These are phyloP conservation scores for Apodemia hepburni DNA, from an alignment of 2,888 invertebrate species.

Conservation along the genomic window DNA sequence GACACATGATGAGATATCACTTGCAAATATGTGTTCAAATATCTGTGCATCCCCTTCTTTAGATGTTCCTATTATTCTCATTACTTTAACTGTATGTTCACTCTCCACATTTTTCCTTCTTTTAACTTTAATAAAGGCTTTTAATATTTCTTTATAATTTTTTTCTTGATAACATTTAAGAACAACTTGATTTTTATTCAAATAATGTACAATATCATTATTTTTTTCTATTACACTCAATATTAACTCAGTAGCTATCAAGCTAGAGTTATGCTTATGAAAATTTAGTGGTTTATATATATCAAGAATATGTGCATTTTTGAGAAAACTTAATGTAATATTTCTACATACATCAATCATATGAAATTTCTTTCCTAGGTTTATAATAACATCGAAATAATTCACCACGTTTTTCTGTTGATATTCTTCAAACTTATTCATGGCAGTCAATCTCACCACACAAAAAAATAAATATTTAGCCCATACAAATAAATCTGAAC, in stretches of 20 bases:
- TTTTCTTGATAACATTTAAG: conserved; percentile 77
- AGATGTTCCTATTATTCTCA: conserved; percentile 61
- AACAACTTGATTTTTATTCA: conserved; percentile 51
- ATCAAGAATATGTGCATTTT: conserved; percentile 60
- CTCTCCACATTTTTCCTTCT: conserved; percentile 53
- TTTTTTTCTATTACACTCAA: conserved; percentile 50
- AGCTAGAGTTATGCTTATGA: conserved; percentile 45
- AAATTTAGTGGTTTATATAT: conserved; percentile 56
- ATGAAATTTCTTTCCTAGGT: conserved; percentile 49
- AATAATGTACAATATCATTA: conserved; percentile 49
- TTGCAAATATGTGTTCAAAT: conserved; percentile 56
- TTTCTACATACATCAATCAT: conserved; percentile 50
- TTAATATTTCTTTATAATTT: conserved; percentile 66
- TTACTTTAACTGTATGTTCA: conserved; percentile 55
- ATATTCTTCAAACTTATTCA: conserved; percentile 45
- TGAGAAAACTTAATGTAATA: conserved; percentile 53
- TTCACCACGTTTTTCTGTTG: conserved; percentile 47
- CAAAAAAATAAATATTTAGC: conserved; percentile 65
- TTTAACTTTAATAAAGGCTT: conserved; percentile 68
- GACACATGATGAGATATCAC: conserved; percentile 53
- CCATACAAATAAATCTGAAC: conserved; percentile 61
- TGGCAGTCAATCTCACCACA: conserved; percentile 51
- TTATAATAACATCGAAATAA: conserved; percentile 54
- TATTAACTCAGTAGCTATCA: conserved; percentile 56
- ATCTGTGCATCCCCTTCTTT: conserved; percentile 62